A percentile compares a stretch with the other conserved stretches of the same genome.
Conservation (phyloP, 2,888 invertebrate species). For the Ypsolopha sequella region DNA sequence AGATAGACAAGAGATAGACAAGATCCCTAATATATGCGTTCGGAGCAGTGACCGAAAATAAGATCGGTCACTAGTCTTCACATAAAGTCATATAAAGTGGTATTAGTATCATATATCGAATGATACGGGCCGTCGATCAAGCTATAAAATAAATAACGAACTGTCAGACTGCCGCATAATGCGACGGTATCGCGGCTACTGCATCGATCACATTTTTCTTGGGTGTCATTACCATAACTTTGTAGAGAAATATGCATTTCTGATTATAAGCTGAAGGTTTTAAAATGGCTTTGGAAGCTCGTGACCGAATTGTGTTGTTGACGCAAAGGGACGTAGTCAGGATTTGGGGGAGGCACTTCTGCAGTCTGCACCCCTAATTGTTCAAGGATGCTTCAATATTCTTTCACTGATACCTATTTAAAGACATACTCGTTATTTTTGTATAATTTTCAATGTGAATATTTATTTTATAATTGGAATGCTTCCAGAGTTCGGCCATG, state of each 20-base stretch:
- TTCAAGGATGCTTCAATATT: background rate
- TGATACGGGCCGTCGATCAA: constrained; percentile 4
- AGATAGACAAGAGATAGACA: too few species aligned
- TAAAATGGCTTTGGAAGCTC: constrained; percentile 19
- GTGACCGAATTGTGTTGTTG: too few species aligned
- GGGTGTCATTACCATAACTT: constrained; percentile 22
- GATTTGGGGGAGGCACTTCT: too few species aligned
- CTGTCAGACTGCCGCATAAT: constrained; percentile 1
- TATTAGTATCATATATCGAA: background rate
- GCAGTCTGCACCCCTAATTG: background rate
- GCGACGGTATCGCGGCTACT: background rate
- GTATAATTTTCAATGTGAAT: too few species aligned
- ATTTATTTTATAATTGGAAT: too few species aligned
- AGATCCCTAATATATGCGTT: too few species aligned
- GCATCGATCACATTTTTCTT: constrained; percentile 15
- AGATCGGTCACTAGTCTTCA: too few species aligned
- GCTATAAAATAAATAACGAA: constrained; percentile 5
- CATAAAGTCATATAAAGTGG: background rate
- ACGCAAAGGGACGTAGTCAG: too few species aligned
- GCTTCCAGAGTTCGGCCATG: too few species aligned
- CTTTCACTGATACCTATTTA: background rate
- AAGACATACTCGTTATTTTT: background rate
- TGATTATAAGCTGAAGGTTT: constrained; percentile 30
- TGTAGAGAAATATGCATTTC: constrained; percentile 32
- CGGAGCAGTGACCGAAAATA: too few species aligned